Evolutionary conservation across 2,888 invertebrate species (phyloP).

Genomic region (Dryomyza anilis): DNA sequence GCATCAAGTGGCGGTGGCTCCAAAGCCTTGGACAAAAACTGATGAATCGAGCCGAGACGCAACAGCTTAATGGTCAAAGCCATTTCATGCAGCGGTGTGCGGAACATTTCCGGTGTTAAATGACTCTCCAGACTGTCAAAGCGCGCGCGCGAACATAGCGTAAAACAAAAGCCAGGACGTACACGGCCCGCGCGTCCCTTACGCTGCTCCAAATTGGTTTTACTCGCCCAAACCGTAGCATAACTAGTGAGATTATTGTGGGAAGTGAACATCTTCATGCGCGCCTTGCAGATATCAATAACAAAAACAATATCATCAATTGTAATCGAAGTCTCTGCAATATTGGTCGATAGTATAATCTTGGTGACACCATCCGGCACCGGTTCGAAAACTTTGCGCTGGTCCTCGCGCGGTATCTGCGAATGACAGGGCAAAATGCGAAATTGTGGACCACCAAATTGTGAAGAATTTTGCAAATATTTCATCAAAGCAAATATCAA

Average conservation of each 20-base stretch:
- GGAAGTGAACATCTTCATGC: slow-evolving; percentile 96
- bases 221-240: slow-evolving; percentile 95
- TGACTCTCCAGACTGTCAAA: slow-evolving; percentile 81
- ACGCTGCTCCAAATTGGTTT: slow-evolving; percentile 89
- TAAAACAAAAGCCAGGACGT: slow-evolving; percentile 90
- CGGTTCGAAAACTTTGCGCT: slow-evolving; percentile 88
- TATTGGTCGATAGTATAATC: slow-evolving; percentile 96
- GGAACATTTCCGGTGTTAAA: slow-evolving; percentile 95
- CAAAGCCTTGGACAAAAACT: slow-evolving; percentile 92
- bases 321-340: slow-evolving; percentile 97
- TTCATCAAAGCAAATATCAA: slow-evolving; percentile 91
- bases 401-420: slow-evolving; percentile 94
- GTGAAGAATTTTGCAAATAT: slow-evolving; percentile 78
- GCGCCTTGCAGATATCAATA: slow-evolving; percentile 95
- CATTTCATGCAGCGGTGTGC: slow-evolving; percentile 94
- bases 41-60: slow-evolving; percentile 87
- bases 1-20: slow-evolving; percentile 98
- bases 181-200: slow-evolving; percentile 94
- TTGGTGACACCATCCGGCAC: slow-evolving; percentile 85
- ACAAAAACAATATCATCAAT: slow-evolving; percentile 99
- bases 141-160: slow-evolving; percentile 81
- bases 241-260: slow-evolving; percentile 99
- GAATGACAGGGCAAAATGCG: slow-evolving; percentile 94
- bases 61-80: slow-evolving; percentile 87
- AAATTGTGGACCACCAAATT: slow-evolving; percentile 74